phyloP scores from a whole-genome alignment of 2,888 invertebrate genomes.

The Caenorhabditis macrosperma region DNA sequence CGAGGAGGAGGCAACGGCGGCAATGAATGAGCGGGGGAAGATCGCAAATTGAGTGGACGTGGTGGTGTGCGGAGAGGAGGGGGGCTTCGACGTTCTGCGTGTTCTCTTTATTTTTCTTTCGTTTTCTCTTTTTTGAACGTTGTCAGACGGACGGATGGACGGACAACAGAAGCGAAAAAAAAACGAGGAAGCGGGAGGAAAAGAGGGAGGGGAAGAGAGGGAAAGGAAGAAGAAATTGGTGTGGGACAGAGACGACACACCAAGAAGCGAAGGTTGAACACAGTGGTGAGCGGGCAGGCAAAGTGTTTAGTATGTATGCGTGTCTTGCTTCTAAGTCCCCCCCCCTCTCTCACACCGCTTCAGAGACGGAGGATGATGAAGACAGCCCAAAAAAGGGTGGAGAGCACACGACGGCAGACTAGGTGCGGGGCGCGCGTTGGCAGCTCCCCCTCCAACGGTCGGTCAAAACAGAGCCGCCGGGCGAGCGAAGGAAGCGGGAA shows the following conservation, averaged over 20 bases:
- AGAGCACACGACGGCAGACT: constrained; percentile 11
- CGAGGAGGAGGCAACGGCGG: neutral
- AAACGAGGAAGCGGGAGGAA: neutral
- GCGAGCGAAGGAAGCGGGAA: neutral
- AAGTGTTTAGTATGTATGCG: constrained; percentile 61
- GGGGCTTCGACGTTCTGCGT: neutral
- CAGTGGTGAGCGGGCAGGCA: constrained; percentile 7
- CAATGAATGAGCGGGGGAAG: neutral
- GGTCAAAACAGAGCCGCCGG: constrained; percentile 1
- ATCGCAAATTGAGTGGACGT: neutral
- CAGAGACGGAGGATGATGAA: constrained; percentile 17
- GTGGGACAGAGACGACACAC: neutral
- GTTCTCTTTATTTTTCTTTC: neutral
- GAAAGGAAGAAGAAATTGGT: constrained; percentile 1
- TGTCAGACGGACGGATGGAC: neutral
- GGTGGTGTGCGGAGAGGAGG: neutral
- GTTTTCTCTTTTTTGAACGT: neutral
- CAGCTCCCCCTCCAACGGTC: neutral
- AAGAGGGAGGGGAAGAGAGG: neutral
- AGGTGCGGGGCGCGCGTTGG: neutral
- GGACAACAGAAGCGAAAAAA: neutral
- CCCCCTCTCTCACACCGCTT: constrained; percentile 31
- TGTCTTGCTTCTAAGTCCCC: constrained; percentile 41
- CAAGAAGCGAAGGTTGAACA: constrained; percentile 40
- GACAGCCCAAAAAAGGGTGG: constrained; percentile 1